These are phyloP conservation scores for Gisinianus flammeolus DNA, from an alignment of 2,888 invertebrate genomes.

Conservation along the genomic window DNA sequence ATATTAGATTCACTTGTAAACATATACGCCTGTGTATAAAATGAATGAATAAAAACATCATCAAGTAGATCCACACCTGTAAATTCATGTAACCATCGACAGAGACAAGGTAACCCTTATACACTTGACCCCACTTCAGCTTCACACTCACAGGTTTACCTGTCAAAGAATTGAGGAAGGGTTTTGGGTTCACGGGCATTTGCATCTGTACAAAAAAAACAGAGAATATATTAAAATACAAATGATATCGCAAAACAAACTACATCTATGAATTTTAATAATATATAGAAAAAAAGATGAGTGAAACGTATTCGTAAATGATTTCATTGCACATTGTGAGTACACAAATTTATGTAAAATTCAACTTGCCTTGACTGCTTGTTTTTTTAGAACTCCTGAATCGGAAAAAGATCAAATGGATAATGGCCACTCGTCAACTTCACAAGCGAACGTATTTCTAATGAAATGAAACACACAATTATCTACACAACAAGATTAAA, in stretches of 20 bases:
- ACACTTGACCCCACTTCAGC: constrained; percentile 99
- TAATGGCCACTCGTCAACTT: too few species aligned
- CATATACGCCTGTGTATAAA: not conserved
- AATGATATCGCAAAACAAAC: not conserved
- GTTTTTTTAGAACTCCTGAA: too few species aligned
- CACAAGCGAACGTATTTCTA: too few species aligned
- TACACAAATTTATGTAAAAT: too few species aligned
- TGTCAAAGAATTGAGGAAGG: constrained; percentile 95
- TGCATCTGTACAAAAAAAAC: constrained; percentile 50
- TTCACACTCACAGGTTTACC: constrained; percentile 98
- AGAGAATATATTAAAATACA: not conserved
- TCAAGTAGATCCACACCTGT: constrained; percentile 64
- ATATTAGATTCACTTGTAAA: too few species aligned
- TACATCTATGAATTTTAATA: constrained; percentile 1
- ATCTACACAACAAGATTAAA: too few species aligned
- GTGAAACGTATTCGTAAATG: too few species aligned
- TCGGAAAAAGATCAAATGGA: too few species aligned
- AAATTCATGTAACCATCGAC: constrained; percentile 99
- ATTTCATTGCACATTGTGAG: too few species aligned
- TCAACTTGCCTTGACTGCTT: too few species aligned
- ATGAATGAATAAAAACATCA: not conserved
- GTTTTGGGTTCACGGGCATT: constrained; percentile 98
- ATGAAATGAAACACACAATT: too few species aligned
- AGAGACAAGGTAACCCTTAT: constrained; percentile 96
- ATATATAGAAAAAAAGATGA: too few species aligned